A percentile compares a stretch with the other conserved stretches of the same genome.
These are phyloP conservation scores for Cyprinodon tularosa DNA, from an alignment of 2,113 vertebrate species.

Conservation along the genomic window DNA sequence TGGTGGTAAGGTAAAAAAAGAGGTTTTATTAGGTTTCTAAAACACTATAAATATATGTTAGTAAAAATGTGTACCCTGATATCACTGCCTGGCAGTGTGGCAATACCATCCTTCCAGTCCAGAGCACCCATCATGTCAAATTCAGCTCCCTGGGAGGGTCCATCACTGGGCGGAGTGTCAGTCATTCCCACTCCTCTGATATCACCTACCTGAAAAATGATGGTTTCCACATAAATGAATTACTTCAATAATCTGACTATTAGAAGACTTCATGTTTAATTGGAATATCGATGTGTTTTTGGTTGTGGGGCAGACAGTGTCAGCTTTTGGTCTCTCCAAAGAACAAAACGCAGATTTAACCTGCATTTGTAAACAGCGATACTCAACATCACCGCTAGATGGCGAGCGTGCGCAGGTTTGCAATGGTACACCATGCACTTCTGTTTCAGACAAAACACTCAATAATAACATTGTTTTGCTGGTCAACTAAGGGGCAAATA, in stretches of 20 bases:
- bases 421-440: constrained; percentile 77
- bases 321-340: constrained; percentile 8
- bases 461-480: constrained; percentile 77
- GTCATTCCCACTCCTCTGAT: constrained; percentile 75
- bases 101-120: constrained; percentile 98
- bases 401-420: constrained; percentile 66
- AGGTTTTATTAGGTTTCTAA: background rate
- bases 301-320: background rate
- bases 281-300: background rate
- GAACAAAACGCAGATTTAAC: constrained; percentile 19
- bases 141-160: constrained; percentile 82
- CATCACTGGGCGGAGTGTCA: constrained; percentile 79
- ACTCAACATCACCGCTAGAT: constrained; percentile 69
- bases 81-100: constrained; percentile 94
- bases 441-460: constrained; percentile 77
- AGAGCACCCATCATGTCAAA: constrained; percentile 96
- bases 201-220: constrained; percentile 48
- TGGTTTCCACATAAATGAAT: background rate
- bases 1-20: background rate
- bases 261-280: no score
- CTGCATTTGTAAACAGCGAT: constrained; percentile 64
- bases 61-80: constrained; percentile 83
- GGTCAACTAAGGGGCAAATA: constrained; percentile 44
- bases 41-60: background rate
- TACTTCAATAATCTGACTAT: background rate